These are phyloP conservation scores for Lepidochitona cinerea DNA, from an alignment of 2,888 invertebrate species.

Conservation along the genomic window DNA sequence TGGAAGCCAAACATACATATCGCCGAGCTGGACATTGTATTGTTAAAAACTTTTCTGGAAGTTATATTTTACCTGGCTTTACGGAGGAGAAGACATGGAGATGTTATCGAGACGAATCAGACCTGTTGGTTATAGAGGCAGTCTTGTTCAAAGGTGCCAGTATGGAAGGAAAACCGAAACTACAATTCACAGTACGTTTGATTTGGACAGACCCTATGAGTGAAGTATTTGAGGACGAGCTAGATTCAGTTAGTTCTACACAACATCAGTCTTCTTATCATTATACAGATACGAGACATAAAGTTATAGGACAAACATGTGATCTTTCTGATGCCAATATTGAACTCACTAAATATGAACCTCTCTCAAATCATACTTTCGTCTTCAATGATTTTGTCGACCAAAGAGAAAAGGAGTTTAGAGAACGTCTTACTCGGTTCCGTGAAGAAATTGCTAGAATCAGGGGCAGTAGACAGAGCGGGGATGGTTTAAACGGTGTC, in stretches of 20 bases:
- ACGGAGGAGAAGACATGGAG: neutral
- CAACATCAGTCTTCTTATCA: neutral
- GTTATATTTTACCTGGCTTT: neutral
- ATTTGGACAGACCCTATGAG: neutral
- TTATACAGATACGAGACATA: neutral
- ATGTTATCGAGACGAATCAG: neutral
- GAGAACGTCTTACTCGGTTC: neutral
- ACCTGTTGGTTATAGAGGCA: neutral
- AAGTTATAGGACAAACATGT: neutral
- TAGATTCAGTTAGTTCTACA: no score
- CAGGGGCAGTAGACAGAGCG: no score
- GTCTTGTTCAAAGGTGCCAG: neutral
- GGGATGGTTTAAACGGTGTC: no score
- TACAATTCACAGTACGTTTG: neutral
- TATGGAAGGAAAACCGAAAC: neutral
- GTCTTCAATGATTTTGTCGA: neutral
- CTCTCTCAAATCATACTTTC: neutral
- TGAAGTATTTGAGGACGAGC: neutral
- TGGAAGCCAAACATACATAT: neutral
- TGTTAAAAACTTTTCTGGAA: neutral
- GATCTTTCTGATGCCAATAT: neutral
- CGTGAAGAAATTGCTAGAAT: neutral
- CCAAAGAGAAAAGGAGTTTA: neutral
- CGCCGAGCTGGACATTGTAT: neutral
- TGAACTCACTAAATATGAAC: neutral